Evolutionary conservation across 1,140 invertebrate species (phyloP), one percentile per base, ranked within the genome.

Genomic region (Nasonia giraulti): DNA sequence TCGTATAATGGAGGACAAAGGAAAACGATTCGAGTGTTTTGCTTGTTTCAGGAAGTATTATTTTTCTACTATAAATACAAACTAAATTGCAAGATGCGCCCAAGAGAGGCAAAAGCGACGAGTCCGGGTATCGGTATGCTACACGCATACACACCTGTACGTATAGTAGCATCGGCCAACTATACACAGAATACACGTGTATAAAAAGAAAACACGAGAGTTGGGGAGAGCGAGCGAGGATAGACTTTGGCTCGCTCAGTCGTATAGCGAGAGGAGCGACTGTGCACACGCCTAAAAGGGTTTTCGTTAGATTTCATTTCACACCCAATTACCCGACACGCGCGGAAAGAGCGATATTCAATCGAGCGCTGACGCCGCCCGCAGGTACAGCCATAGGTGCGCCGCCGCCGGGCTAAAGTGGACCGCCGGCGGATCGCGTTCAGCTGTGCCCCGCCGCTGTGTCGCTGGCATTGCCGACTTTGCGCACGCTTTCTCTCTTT

Each of bases 271-370:
- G 77, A 10, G 88, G 88, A 89, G 89, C 88, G 89, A 91, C 90
- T 91, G 91, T 92, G 91, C 89, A 91, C 91, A 93, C 91, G 91
- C 91, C 91, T 92, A 92, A 92, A 92, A 92, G 92, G 90, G 88
- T 93, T 93, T 93, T 92, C 91, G 91, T 93, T 93, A 92, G 91
- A 93, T 92, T 93, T 93, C 91, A 92, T 93, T 93, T 93, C 91
- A 92, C 91, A 92, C 90, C 91, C 91, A 93, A 93, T 93, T 92
- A 92, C 90, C 88, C 87, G 85, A 87, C 87, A 88, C 87, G 91
- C 89, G 84, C 55, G 77, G 69, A 78, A 81, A 83, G 84, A 83
- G 82, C 73, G 83, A 82, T 86, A 86, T 80, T 75, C 77, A 84
- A 84, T 84, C 68, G 83, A 80, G 78, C 78, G 78, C 69, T 27